Percentiles rank a stretch among this genome's conserved stretches.
Conservation (phyloP, 1,140 invertebrate species). For the Pectinophora gossypiella region DNA sequence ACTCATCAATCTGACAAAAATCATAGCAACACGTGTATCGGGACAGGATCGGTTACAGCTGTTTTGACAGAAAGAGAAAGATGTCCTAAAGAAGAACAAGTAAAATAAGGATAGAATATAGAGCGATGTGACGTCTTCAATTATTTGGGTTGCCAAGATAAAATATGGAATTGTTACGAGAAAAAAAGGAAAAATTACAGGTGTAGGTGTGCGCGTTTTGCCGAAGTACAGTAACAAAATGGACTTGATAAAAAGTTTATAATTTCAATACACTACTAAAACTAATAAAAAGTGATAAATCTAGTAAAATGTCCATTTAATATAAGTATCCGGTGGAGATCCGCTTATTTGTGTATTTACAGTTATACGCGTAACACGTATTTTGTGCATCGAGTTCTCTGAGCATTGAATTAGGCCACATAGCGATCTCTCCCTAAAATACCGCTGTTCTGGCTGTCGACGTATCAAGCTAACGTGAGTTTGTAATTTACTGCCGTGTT, state of each 20-base stretch:
- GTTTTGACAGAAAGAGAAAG: conserved; percentile 2
- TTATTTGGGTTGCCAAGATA: conserved; percentile 21
- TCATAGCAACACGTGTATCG: background rate
- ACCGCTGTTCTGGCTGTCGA: conserved; percentile 75
- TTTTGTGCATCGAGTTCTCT: conserved; percentile 73
- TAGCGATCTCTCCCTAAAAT: conserved; percentile 77
- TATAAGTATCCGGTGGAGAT: conserved; percentile 36
- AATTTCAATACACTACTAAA: conserved; percentile 47
- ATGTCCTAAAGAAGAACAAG: background rate
- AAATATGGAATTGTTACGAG: conserved; percentile 11
- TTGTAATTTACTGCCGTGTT: conserved; percentile 35
- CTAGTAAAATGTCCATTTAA: conserved; percentile 37
- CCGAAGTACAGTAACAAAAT: conserved; percentile 39
- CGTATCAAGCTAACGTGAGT: conserved; percentile 64
- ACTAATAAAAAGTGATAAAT: conserved; percentile 42
- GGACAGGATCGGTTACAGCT: background rate
- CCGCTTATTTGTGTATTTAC: conserved; percentile 70
- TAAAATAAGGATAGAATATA: conserved; percentile 1
- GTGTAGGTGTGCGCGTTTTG: conserved; percentile 39
- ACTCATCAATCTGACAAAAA: too few relatives aligned
- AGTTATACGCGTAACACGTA: conserved; percentile 74
- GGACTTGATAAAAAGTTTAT: conserved; percentile 63
- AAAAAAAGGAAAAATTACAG: conserved; percentile 33
- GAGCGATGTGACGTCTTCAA: conserved; percentile 12
- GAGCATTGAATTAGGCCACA: conserved; percentile 76